phyloP scores from a whole-genome alignment of 2,113 vertebrate genomes.

The Zapus hudsonius region DNA sequence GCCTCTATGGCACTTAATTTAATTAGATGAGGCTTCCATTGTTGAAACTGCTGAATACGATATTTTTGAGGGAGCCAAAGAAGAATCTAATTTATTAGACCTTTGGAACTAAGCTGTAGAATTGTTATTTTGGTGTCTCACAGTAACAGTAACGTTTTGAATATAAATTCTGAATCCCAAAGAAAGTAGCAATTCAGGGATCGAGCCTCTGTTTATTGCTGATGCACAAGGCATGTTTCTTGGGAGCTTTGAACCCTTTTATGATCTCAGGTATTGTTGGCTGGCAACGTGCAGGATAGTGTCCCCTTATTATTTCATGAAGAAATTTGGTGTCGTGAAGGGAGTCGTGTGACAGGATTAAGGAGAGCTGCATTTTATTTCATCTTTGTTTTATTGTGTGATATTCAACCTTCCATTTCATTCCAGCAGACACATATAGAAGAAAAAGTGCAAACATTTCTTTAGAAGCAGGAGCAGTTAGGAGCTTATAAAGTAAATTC shows the following conservation, averaged over 20 bases:
- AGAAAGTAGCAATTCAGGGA: slow-evolving; percentile 75
- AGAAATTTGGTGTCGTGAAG: slow-evolving; percentile 41
- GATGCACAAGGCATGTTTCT: slow-evolving; percentile 44
- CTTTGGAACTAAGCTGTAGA: slow-evolving; percentile 77
- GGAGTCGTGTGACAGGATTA: slow-evolving; percentile 23
- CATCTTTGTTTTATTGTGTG: slow-evolving; percentile 58
- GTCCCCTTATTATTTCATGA: slow-evolving; percentile 54
- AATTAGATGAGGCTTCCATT: slow-evolving; percentile 84
- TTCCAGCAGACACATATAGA: slow-evolving; percentile 16
- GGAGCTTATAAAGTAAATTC: slow-evolving; percentile 58
- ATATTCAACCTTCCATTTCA: slow-evolving; percentile 55
- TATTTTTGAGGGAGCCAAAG: slow-evolving; percentile 79
- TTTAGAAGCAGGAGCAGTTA: slow-evolving; percentile 5
- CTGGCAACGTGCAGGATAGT: slow-evolving; percentile 31
- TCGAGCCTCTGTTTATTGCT: slow-evolving; percentile 66
- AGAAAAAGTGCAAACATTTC: slow-evolving; percentile 27
- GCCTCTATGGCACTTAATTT: slow-evolving; percentile 85
- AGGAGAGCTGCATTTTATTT: slow-evolving; percentile 58
- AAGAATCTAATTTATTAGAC: slow-evolving; percentile 86
- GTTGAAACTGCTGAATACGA: slow-evolving; percentile 85
- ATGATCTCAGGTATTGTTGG: slow-evolving; percentile 59
- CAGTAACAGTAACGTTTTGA: slow-evolving; percentile 74
- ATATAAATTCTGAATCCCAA: slow-evolving; percentile 79
- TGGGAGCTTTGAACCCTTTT: slow-evolving; percentile 19
- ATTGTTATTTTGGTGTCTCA: slow-evolving; percentile 72